A percentile compares a stretch with the other conserved stretches of the same genome.
Conservation (phyloP, 2,113 vertebrate genomes). For the Chascanopsetta lugubris region DNA sequence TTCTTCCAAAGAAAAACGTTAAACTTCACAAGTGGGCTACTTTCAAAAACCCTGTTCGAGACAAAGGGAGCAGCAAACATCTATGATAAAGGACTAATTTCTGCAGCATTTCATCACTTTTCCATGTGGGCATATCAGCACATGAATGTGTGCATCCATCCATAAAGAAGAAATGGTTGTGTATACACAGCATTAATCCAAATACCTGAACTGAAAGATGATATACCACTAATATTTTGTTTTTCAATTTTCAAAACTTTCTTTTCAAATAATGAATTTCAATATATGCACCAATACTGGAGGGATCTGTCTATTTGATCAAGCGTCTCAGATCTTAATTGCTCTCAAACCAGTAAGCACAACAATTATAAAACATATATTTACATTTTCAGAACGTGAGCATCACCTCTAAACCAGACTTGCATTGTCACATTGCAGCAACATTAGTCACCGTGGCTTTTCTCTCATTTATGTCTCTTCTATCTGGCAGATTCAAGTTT, state of each 20-base stretch:
- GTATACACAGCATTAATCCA: constrained; percentile 36
- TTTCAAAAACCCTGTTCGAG: too few relatives aligned
- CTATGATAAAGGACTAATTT: constrained; percentile 34
- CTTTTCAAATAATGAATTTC: constrained; percentile 10
- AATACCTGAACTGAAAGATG: constrained; percentile 19
- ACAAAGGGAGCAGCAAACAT: neutral
- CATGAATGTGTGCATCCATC: constrained; percentile 19
- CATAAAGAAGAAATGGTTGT: constrained; percentile 38
- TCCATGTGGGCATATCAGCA: constrained; percentile 34
- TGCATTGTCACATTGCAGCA: constrained; percentile 45
- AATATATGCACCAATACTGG: neutral
- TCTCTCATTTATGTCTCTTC: constrained; percentile 41
- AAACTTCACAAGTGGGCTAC: too few relatives aligned
- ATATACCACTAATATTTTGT: constrained; percentile 7
- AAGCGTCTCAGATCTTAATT: neutral
- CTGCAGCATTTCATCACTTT: constrained; percentile 31
- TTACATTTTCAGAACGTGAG: constrained; percentile 6
- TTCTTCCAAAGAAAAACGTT: too few relatives aligned
- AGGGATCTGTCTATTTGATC: neutral
- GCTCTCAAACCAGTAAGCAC: neutral
- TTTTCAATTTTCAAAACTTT: neutral
- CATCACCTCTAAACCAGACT: constrained; percentile 17
- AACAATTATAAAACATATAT: neutral
- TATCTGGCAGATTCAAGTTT: constrained; percentile 32
- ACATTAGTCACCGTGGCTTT: constrained; percentile 29